Evolutionary conservation across 2,888 invertebrate genomes (phyloP).

Genomic region (Panorpa germanica): DNA sequence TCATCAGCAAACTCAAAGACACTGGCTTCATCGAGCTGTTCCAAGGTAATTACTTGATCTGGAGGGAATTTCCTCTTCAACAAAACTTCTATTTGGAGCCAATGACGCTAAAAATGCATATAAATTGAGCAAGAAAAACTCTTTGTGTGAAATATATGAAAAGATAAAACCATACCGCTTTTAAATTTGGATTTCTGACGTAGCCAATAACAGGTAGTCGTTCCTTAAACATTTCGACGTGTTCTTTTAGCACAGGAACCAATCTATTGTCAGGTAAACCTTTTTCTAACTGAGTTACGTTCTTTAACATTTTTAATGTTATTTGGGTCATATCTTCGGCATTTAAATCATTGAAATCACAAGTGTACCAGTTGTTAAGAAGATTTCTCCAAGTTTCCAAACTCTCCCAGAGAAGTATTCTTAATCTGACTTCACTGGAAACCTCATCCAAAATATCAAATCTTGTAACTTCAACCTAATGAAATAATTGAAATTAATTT

Average conservation of each 20-base stretch:
- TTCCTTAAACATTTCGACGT: slow-evolving; percentile 60
- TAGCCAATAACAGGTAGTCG: slow-evolving; percentile 66
- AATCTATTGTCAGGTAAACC: slow-evolving; percentile 66
- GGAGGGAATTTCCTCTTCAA: slow-evolving; percentile 53
- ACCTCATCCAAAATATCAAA: slow-evolving; percentile 67
- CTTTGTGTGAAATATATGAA: neutral
- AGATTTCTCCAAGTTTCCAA: slow-evolving; percentile 53
- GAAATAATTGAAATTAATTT: slow-evolving; percentile 6
- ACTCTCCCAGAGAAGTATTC: slow-evolving; percentile 64
- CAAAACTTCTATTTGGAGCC: slow-evolving; percentile 61
- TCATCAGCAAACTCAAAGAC: slow-evolving; percentile 45
- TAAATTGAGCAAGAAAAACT: neutral
- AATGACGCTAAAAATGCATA: slow-evolving; percentile 38
- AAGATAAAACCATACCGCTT: slow-evolving; percentile 22
- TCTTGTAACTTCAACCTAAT: slow-evolving; percentile 61
- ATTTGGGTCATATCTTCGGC: slow-evolving; percentile 51
- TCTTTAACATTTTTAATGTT: slow-evolving; percentile 47
- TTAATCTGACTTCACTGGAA: slow-evolving; percentile 56
- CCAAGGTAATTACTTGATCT: slow-evolving; percentile 45
- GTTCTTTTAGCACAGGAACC: slow-evolving; percentile 53
- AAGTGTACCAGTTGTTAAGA: slow-evolving; percentile 40
- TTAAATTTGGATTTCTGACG: slow-evolving; percentile 60
- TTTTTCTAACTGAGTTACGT: slow-evolving; percentile 61
- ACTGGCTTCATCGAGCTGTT: slow-evolving; percentile 47
- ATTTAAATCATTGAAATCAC: slow-evolving; percentile 29